Evolutionary conservation across 2,113 vertebrate genomes (phyloP).

Genomic region (Thunnus thynnus): DNA sequence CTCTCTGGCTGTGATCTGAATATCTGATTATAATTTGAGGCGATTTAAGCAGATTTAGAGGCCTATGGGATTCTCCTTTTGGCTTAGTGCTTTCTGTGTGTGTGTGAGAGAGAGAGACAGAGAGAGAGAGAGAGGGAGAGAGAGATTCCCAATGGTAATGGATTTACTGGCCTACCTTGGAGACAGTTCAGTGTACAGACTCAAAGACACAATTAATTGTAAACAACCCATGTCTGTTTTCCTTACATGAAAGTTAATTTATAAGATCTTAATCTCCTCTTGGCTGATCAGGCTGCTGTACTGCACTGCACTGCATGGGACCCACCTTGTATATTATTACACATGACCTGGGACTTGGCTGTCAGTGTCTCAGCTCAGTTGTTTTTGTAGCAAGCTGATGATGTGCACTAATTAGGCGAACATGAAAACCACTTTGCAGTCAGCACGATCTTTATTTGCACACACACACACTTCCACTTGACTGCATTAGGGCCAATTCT

Average conservation of each 20-base stretch:
- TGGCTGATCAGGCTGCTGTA: constrained; percentile 31
- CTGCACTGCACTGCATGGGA: not conserved
- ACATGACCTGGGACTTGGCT: constrained; percentile 21
- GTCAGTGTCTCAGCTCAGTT: constrained; percentile 44
- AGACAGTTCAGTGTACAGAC: constrained; percentile 50
- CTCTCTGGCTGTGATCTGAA: constrained; percentile 73
- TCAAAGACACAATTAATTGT: constrained; percentile 47
- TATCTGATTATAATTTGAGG: constrained; percentile 81
- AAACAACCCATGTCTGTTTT: constrained; percentile 23
- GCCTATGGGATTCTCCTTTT: constrained; percentile 73
- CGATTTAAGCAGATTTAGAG: constrained; percentile 79
- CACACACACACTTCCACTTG: constrained; percentile 49
- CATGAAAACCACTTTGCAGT: constrained; percentile 69
- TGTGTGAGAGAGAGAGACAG: not conserved
- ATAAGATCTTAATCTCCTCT: constrained; percentile 31
- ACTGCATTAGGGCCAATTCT: constrained; percentile 76
- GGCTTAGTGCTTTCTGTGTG: constrained; percentile 62
- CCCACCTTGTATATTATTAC: not conserved
- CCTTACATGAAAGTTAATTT: constrained; percentile 21
- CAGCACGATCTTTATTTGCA: constrained; percentile 66
- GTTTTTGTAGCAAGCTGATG: constrained; percentile 56
- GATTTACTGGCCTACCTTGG: constrained; percentile 47
- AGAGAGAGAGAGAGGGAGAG: constrained; percentile 11
- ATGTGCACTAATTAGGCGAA: constrained; percentile 71
- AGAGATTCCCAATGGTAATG: constrained; percentile 42